Conservation (phyloP, 2,888 invertebrate species). For the Phengaris arion region DNA sequence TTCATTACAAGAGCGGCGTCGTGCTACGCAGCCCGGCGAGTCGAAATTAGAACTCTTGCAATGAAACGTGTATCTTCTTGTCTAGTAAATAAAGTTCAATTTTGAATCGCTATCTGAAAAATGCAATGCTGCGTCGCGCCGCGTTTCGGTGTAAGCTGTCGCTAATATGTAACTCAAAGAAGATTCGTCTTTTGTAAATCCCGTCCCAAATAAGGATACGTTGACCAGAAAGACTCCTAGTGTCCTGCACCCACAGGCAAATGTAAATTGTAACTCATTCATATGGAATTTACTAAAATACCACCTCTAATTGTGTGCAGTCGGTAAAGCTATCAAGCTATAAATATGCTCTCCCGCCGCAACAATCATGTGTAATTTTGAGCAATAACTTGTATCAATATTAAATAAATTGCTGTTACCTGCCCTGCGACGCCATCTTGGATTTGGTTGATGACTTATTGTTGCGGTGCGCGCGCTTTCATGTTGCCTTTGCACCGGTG, state of each 20-base stretch:
- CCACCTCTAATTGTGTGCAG: constrained; percentile 30
- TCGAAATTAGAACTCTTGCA: background rate
- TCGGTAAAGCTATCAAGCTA: constrained; percentile 44
- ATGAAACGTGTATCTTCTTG: no score
- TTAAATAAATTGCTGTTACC: constrained; percentile 66
- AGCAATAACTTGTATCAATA: constrained; percentile 74
- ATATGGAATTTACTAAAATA: constrained; percentile 13
- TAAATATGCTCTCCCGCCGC: constrained; percentile 53
- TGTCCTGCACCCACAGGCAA: background rate
- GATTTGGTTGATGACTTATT: constrained; percentile 47
- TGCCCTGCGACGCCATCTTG: constrained; percentile 48
- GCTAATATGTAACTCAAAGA: background rate
- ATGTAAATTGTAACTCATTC: background rate
- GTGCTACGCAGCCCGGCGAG: background rate
- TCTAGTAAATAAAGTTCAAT: no score
- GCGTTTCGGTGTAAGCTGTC: no score
- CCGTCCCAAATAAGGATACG: background rate
- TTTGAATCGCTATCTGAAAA: no score
- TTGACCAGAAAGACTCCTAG: background rate
- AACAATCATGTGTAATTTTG: constrained; percentile 73
- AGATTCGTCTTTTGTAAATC: background rate
- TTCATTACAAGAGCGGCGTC: no score
- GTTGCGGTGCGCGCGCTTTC: constrained; percentile 42
- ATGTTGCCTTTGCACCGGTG: background rate
- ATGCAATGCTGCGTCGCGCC: no score